Percentiles rank a stretch among this genome's conserved stretches.
These are phyloP conservation scores for Megaceryle alcyon DNA, from an alignment of 2,797 vertebrate genomes.

Conservation along the genomic window DNA sequence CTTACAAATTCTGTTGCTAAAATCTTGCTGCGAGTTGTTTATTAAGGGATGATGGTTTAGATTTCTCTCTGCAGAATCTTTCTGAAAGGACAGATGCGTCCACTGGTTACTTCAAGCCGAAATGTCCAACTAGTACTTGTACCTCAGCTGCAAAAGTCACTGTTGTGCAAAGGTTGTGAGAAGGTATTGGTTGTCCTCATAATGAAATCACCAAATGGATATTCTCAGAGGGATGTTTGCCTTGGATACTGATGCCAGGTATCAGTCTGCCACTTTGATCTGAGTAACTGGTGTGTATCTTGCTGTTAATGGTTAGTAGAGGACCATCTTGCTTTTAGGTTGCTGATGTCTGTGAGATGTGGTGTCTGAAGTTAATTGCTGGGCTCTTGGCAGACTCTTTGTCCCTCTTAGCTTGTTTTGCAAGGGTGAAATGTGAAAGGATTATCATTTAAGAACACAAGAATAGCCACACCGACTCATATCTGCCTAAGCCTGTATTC, in stretches of 20 bases:
- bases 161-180: neutral
- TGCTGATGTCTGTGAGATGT: neutral
- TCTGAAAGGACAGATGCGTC: neutral
- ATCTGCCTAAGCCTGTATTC: neutral
- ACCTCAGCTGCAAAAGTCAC: neutral
- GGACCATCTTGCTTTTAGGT: neutral
- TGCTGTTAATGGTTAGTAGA: conserved; percentile 15
- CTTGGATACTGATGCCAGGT: neutral
- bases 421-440: neutral
- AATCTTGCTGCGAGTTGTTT: neutral
- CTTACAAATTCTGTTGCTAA: neutral
- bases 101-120: neutral
- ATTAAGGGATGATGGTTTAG: neutral
- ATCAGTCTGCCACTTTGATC: neutral
- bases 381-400: neutral
- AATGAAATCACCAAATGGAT: neutral
- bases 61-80: neutral
- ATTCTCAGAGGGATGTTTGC: neutral
- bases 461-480: neutral
- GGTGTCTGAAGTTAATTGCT: neutral
- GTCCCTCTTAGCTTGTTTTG: neutral
- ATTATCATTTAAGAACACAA: neutral
- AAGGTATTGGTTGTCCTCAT: neutral
- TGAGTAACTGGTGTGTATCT: neutral
- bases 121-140: neutral